Percentiles rank a stretch among this genome's conserved stretches.
These are phyloP conservation scores for Dryobates pubescens DNA, from an alignment of 2,797 vertebrate genomes.

Conservation along the genomic window DNA sequence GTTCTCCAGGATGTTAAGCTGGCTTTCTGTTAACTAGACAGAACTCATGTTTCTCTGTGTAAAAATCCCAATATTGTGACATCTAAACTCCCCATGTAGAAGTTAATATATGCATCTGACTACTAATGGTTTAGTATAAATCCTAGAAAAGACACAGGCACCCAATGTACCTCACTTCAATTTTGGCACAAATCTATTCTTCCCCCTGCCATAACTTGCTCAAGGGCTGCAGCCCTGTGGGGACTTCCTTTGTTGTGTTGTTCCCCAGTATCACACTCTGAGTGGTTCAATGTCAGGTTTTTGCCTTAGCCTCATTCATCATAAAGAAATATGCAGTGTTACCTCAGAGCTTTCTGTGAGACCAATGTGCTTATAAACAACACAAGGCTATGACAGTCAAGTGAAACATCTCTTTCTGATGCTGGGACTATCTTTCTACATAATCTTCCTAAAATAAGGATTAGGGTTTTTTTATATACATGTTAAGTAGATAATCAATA, in stretches of 20 bases:
- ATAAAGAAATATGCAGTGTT: neutral
- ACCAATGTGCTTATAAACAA: neutral
- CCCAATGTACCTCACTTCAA: neutral
- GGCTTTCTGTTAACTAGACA: neutral
- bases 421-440: neutral
- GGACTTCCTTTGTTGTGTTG: neutral
- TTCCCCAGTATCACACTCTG: no score
- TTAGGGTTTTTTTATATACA: no score
- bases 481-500: neutral
- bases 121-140: neutral
- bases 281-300: neutral
- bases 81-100: neutral
- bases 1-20: neutral
- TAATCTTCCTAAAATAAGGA: neutral
- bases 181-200: neutral
- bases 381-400: neutral
- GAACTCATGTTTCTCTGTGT: neutral
- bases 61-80: neutral
- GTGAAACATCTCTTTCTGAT: neutral
- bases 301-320: neutral
- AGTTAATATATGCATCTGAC: neutral
- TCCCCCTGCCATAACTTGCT: neutral
- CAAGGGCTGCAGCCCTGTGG: neutral
- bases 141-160: neutral
- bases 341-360: neutral